phyloP scores from a whole-genome alignment of 2,888 invertebrate genomes.

The Dysmachus trigonus region DNA sequence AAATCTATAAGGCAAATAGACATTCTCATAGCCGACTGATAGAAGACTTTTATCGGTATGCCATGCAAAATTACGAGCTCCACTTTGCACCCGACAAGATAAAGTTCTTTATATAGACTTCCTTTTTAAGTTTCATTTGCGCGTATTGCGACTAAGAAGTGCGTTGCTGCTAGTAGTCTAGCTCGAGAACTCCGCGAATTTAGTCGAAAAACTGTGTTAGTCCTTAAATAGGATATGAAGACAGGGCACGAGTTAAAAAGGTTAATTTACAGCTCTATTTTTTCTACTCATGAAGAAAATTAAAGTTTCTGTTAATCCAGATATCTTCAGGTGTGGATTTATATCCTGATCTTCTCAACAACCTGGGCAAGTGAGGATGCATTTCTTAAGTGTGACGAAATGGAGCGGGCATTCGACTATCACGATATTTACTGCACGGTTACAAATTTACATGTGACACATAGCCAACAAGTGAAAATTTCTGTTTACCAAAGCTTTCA shows the following conservation, averaged over 20 bases:
- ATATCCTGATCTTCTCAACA: neutral
- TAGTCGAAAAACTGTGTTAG: neutral
- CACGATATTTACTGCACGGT: slow-evolving; percentile 60
- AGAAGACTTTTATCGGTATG: neutral
- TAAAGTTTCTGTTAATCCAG: neutral
- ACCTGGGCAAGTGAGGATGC: slow-evolving; percentile 56
- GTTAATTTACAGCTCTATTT: neutral
- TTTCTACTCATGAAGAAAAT: neutral
- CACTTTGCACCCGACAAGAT: neutral
- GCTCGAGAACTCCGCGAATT: neutral
- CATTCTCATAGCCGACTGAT: neutral
- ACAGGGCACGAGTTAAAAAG: neutral
- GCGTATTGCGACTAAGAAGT: neutral
- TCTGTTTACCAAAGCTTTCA: slow-evolving; percentile 54
- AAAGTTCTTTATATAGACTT: slow-evolving; percentile 29
- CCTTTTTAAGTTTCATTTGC: neutral
- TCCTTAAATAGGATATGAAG: neutral
- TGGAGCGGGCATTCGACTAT: slow-evolving; percentile 59
- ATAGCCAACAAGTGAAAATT: slow-evolving; percentile 60
- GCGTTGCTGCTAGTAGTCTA: neutral
- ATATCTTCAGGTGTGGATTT: neutral
- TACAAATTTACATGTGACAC: slow-evolving; percentile 60
- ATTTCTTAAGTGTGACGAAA: slow-evolving; percentile 61
- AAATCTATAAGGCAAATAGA: neutral
- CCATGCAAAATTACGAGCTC: slow-evolving; percentile 11